Base-by-base conservation (phyloP, 2,797 vertebrate species). In the Sebastes taczanowskii region DNA sequence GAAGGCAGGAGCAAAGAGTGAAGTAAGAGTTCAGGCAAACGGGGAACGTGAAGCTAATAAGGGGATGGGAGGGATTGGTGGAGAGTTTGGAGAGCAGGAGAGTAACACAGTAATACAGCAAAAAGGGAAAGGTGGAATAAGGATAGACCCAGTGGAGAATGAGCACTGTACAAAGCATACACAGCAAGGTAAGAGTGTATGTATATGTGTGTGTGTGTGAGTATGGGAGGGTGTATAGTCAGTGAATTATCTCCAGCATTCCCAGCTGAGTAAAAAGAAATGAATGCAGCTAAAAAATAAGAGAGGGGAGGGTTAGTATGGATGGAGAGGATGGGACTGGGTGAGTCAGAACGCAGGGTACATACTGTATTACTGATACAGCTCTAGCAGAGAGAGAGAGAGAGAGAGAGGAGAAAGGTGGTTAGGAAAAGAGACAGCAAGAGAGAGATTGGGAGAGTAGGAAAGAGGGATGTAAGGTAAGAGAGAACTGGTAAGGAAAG, bases 111-210 rank as follows among this genome's bases (percentile, higher is more conserved):
- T 34, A 74, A 66, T 35, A 78, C 20, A 82, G 80, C 38, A 62
- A 61, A 70, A 60, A n/a, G 53, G 70, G 27, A 77, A 29, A 58
- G 34, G 27, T 29, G 64, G 61, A 78, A 80, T 52, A 74, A 79
- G 74, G 79, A 72, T 13, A 73, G 53, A 79, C 52, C 58, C 74
- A 61, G 77, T 4, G 35, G 78, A 83, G 32, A 77, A 69, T 66
- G 55, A 75, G 9, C 4, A 0, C 60, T 68, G 70, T 75, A 70
- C 65, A 76, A 71, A 80, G 34, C 53, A 74, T 53, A 76, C 70
- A 82, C 61, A 71, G 34, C 32, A 64, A 78, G 25, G 81, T 62
- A 63, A 63, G 67, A 77, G 10, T 53, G 23, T 68, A 55, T 59
- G 55, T 59, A 20, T 76, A 38, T 73, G 70, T 20, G 7, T 23